Conservation (phyloP, 2,888 invertebrate genomes). For the Sicus ferrugineus region DNA sequence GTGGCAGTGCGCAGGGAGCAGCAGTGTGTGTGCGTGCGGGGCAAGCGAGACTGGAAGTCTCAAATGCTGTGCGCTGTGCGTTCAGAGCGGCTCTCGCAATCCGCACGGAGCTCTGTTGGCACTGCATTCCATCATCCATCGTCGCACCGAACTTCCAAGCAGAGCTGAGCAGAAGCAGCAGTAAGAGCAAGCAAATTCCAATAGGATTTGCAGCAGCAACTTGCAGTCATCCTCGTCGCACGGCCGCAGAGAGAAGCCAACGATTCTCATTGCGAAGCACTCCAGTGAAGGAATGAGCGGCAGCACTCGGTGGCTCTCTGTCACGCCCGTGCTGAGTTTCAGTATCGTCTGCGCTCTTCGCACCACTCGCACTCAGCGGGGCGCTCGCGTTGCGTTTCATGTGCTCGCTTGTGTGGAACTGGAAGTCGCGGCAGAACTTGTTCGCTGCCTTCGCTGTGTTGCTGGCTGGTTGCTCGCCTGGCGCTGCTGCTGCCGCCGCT, state of each 20-base stretch:
- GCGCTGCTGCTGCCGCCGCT: conserved; percentile 24
- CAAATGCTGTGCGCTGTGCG: background rate
- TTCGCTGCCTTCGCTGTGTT: conserved; percentile 16
- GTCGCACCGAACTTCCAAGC: background rate
- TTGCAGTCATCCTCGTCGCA: background rate
- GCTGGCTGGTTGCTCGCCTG: conserved; percentile 9
- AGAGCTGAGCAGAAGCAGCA: background rate
- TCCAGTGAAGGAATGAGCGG: conserved; percentile 1
- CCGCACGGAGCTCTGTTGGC: background rate
- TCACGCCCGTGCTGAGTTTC: background rate
- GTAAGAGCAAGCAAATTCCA: conserved; percentile 4
- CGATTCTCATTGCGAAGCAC: background rate
- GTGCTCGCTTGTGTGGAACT: conserved; percentile 16
- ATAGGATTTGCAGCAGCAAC: conserved; percentile 5
- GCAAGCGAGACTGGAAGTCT: conserved; percentile 8
- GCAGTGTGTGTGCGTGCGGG: background rate
- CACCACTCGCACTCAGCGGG: background rate
- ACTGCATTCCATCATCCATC: conserved; percentile 24
- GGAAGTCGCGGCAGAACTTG: conserved; percentile 11
- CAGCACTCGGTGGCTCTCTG: background rate
- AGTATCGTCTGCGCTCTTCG: background rate
- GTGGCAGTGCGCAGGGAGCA: background rate
- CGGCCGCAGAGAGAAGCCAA: background rate
- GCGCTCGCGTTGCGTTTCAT: background rate
- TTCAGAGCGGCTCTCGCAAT: conserved; percentile 5